Percentiles rank a stretch among this genome's conserved stretches.
Evolutionary conservation across 2,888 invertebrate genomes (phyloP).

Genomic region (Drosophila paracracens): DNA sequence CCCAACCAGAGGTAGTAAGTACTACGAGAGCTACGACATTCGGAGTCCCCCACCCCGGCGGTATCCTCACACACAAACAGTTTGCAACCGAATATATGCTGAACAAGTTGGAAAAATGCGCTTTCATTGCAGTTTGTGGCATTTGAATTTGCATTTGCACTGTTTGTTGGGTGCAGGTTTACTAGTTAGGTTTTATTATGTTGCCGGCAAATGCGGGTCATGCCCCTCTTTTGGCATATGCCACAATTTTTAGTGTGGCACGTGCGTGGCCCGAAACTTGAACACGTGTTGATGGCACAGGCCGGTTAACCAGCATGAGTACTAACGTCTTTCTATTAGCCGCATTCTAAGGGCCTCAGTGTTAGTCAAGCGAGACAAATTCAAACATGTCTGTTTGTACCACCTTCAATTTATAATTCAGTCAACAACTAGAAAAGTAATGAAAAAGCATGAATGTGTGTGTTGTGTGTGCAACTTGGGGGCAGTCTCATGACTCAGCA

Average conservation of each 20-base stretch:
- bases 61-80: constrained; percentile 38
- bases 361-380: constrained; percentile 42
- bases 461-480: constrained; percentile 32
- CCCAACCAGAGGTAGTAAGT: constrained; percentile 5
- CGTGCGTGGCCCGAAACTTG: constrained; percentile 52
- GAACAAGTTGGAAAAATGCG: constrained; percentile 77
- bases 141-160: constrained; percentile 20
- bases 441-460: constrained; percentile 4
- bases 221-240: constrained; percentile 55
- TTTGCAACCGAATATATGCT: constrained; percentile 70
- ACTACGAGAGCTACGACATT: constrained; percentile 13
- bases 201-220: constrained; percentile 62
- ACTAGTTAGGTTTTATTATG: constrained; percentile 19
- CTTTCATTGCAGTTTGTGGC: constrained; percentile 68
- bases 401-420: constrained; percentile 45
- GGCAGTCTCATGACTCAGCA: constrained; percentile 67
- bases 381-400: constrained; percentile 26
- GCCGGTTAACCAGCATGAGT: constrained; percentile 46
- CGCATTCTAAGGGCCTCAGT: constrained; percentile 47
- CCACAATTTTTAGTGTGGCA: constrained; percentile 52
- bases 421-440: constrained; percentile 8
- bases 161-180: constrained; percentile 20
- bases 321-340: constrained; percentile 8
- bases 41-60: constrained; percentile 11
- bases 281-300: constrained; percentile 51